Evolutionary conservation across 2,797 vertebrate species (phyloP).

Genomic region (Oryzias sinensis): DNA sequence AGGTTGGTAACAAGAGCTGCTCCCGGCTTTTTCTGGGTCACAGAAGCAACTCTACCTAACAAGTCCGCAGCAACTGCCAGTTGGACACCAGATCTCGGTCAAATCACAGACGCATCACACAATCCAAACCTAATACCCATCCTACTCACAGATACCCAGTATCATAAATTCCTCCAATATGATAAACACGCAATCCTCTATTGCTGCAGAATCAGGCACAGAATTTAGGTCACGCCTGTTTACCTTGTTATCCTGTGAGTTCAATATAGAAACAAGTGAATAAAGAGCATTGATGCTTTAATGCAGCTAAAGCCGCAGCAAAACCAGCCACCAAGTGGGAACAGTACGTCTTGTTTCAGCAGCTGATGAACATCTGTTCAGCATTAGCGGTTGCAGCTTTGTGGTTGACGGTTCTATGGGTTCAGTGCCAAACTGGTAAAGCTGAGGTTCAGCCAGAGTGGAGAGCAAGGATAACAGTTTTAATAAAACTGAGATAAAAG

Average conservation of each 20-base stretch:
- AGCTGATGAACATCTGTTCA: slow-evolving; percentile 72
- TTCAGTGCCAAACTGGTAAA: slow-evolving; percentile 35
- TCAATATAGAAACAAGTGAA: slow-evolving; percentile 23
- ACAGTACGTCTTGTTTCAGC: slow-evolving; percentile 49
- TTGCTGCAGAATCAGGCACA: slow-evolving; percentile 18
- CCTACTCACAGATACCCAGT: slow-evolving; percentile 9
- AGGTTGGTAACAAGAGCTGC: slow-evolving; percentile 48
- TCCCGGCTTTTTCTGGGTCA: slow-evolving; percentile 52
- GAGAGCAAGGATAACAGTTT: too few species aligned
- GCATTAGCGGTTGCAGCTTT: slow-evolving; percentile 57
- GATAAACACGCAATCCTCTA: slow-evolving; percentile 8
- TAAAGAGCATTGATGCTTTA: slow-evolving; percentile 35
- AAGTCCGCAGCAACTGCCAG: slow-evolving; percentile 12
- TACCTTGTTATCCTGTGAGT: slow-evolving; percentile 52
- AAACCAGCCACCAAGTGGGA: slow-evolving; percentile 46
- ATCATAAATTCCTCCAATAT: slow-evolving; percentile 27
- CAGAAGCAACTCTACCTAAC: slow-evolving; percentile 15
- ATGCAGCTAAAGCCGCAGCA: slow-evolving; percentile 49
- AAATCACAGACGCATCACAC: slow-evolving; percentile 33
- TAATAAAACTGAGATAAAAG: too few species aligned
- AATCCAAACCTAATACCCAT: slow-evolving; percentile 22
- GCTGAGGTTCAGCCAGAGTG: slow-evolving; percentile 40
- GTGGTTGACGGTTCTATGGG: slow-evolving; percentile 52
- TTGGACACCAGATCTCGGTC: slow-evolving; percentile 39
- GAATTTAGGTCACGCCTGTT: slow-evolving; percentile 58